Base-by-base conservation (phyloP, 2,888 invertebrate species). In the Plemyria rubiginata region DNA sequence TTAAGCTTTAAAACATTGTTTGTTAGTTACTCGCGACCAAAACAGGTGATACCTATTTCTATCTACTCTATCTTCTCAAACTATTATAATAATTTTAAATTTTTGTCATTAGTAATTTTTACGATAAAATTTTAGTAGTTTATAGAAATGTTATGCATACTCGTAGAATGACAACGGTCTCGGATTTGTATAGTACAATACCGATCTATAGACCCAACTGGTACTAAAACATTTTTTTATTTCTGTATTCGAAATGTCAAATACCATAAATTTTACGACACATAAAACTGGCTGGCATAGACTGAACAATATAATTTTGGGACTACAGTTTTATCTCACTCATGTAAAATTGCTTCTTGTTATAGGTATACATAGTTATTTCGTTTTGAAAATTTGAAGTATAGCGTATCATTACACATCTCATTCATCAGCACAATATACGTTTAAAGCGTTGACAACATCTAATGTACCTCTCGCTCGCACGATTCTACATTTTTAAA, bases 201-300 rank as follows among this genome's bases (percentile, higher is more conserved):
- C 32, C 53, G 57, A 55, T 66, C 65, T 67, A 64, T 59, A 64
- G 55, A 52, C 62, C 66, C 64, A 50, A 55, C 62, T 45, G 67
- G 62, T 55, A 66, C 59, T 68, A 70, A 68, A 71, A 68, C 56
- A 66, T 67, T 67, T 68, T 38, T 69, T 70, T 70, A 67, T 71
- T 57, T 52, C 60, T 62, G 62, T 68, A 71, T 71, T 68, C 64
- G 65, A 69, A 70, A 69, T 69, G 66, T 68, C 71, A 70, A 71
- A 70, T 70, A 70, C 64, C 56, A 70, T 70, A 70, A 68, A 70
- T 61, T 71, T 71, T 71, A 71, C 67, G 65, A 55, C 41, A 46
- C 65, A 66, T 71, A 71, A 71, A 71, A 71, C 62, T 68, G 60
- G 56, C 65, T 62, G 67, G 67, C 71, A 70, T 69, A 66, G 65